A percentile compares a stretch with the other conserved stretches of the same genome.
These are phyloP conservation scores for Nebria salina DNA, from an alignment of 2,888 invertebrate species.

Conservation along the genomic window DNA sequence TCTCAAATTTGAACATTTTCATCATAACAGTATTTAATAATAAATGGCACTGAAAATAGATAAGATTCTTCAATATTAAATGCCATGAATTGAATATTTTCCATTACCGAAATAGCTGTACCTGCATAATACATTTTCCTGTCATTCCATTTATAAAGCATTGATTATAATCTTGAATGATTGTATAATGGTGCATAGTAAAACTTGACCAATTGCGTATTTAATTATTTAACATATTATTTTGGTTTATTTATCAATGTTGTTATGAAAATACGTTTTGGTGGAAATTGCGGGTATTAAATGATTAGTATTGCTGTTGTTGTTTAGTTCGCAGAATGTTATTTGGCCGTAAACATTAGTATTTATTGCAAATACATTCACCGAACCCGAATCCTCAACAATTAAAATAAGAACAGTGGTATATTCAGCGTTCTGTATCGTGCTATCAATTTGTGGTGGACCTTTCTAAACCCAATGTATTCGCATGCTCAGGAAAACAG, in stretches of 20 bases:
- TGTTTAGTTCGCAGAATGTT: background rate
- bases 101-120: too few species aligned
- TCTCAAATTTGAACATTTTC: too few species aligned
- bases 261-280: background rate
- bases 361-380: background rate
- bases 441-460: background rate
- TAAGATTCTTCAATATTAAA: too few species aligned
- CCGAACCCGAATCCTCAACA: background rate
- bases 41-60: too few species aligned
- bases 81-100: too few species aligned
- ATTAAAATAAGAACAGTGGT: background rate
- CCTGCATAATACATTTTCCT: background rate
- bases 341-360: background rate
- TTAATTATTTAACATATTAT: background rate
- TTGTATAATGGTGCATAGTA: background rate
- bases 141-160: background rate
- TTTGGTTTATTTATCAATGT: background rate
- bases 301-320: background rate
- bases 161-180: background rate
- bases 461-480: background rate
- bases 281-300: background rate
- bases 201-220: background rate
- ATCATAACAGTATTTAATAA: too few species aligned
- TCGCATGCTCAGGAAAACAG: background rate
- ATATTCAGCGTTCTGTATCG: background rate